Percentiles rank a stretch among this genome's conserved stretches.
Evolutionary conservation across 2,113 vertebrate genomes (phyloP).

Genomic region (Hippocampus zosterae): DNA sequence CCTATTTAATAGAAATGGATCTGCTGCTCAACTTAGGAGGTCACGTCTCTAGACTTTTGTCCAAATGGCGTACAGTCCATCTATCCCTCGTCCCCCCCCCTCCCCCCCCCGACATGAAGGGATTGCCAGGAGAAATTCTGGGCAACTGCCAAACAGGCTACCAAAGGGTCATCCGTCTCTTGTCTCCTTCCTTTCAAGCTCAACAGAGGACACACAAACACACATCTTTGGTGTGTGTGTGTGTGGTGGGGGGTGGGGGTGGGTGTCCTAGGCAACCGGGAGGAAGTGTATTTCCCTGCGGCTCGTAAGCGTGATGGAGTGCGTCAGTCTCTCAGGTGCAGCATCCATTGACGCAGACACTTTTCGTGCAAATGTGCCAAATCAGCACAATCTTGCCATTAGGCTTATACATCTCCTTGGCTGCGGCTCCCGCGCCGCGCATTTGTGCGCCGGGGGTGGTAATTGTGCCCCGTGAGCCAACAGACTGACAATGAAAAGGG

Average conservation of each 20-base stretch:
- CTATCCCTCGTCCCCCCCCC: neutral
- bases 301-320: neutral
- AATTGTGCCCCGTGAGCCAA: neutral
- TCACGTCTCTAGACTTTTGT: neutral
- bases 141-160: neutral
- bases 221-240: neutral
- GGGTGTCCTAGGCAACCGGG: neutral
- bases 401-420: constrained; percentile 1
- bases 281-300: constrained; percentile 6
- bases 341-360: constrained; percentile 5
- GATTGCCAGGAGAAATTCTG: neutral
- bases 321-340: constrained; percentile 1
- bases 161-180: neutral
- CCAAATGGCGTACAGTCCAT: neutral
- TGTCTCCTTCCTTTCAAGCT: neutral
- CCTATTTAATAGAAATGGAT: too few relatives aligned
- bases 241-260: neutral
- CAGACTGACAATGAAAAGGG: neutral
- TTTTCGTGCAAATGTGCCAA: neutral
- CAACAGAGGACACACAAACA: neutral
- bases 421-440: neutral
- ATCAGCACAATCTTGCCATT: constrained; percentile 4
- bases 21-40: too few relatives aligned
- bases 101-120: neutral
- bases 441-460: neutral